Percentiles rank a stretch among this genome's conserved stretches.
phyloP scores from a whole-genome alignment of 2,888 invertebrate genomes.

The Bruchidius siliquastri region DNA sequence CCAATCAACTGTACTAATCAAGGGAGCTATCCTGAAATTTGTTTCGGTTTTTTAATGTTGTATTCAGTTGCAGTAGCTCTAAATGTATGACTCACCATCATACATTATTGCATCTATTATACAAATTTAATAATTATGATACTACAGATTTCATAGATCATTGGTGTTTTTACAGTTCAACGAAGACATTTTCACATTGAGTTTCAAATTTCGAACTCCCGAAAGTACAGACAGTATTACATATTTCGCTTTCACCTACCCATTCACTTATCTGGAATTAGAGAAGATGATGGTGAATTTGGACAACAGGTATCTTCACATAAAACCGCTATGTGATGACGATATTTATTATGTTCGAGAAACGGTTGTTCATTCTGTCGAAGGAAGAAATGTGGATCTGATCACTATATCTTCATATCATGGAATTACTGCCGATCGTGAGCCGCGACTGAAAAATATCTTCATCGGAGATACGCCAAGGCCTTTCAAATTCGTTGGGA shows the following conservation, averaged over 20 bases:
- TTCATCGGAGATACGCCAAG: constrained; percentile 69
- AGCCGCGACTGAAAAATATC: constrained; percentile 65
- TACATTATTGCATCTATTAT: no score
- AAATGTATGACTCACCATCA: no score
- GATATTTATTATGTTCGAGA: constrained; percentile 84
- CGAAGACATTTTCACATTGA: constrained; percentile 69
- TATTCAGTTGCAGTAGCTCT: no score
- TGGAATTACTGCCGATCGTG: constrained; percentile 67
- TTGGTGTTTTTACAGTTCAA: constrained; percentile 59
- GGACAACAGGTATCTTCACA: constrained; percentile 57
- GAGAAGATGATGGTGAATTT: constrained; percentile 68
- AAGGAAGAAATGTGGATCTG: constrained; percentile 73
- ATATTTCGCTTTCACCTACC: constrained; percentile 89
- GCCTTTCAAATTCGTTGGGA: constrained; percentile 69
- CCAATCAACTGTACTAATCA: no score
- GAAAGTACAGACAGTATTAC: constrained; percentile 68
- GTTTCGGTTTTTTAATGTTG: no score
- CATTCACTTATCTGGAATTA: constrained; percentile 79
- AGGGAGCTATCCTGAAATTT: no score
- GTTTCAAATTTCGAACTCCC: constrained; percentile 66
- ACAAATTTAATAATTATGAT: no score
- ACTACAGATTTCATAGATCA: no score
- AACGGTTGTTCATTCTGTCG: constrained; percentile 71
- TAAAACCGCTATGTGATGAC: constrained; percentile 47
- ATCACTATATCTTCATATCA: constrained; percentile 79